A percentile compares a stretch with the other conserved stretches of the same genome.
phyloP scores from a whole-genome alignment of 2,797 vertebrate genomes.

The Petrocephalus sullivani region DNA sequence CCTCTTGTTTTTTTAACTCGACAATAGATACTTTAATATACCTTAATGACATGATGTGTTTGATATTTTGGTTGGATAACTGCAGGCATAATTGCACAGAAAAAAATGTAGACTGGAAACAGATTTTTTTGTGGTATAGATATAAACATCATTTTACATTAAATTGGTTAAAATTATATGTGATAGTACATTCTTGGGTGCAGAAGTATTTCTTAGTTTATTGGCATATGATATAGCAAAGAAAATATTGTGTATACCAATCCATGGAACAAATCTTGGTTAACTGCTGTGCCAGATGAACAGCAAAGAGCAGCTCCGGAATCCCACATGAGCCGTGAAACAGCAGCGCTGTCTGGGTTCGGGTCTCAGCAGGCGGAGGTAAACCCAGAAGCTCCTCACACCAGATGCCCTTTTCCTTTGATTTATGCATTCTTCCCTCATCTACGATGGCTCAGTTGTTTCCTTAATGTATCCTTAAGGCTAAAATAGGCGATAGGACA shows the following conservation, averaged over 20 bases:
- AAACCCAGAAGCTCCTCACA: conserved; percentile 16
- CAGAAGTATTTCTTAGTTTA: neutral
- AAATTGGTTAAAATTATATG: neutral
- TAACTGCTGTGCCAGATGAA: neutral
- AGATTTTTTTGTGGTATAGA: neutral
- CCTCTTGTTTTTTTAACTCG: neutral
- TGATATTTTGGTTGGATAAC: neutral
- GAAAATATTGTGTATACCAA: neutral
- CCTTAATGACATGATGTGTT: conserved; percentile 20
- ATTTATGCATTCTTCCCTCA: conserved; percentile 31
- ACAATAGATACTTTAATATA: conserved; percentile 24
- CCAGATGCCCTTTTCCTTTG: conserved; percentile 29
- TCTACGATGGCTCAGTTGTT: conserved; percentile 36
- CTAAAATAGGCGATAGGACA: conserved; percentile 47
- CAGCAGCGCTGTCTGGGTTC: neutral
- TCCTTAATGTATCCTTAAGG: conserved; percentile 35
- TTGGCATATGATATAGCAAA: neutral
- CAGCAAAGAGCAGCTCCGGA: neutral
- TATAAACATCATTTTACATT: neutral
- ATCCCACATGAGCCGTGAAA: neutral
- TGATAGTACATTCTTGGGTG: neutral
- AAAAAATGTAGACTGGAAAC: neutral
- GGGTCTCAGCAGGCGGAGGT: neutral
- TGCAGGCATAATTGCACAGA: conserved; percentile 3
- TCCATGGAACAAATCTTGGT: neutral